Conservation (phyloP, 2,797 vertebrate genomes). For the Ctenosaura bakeri region DNA sequence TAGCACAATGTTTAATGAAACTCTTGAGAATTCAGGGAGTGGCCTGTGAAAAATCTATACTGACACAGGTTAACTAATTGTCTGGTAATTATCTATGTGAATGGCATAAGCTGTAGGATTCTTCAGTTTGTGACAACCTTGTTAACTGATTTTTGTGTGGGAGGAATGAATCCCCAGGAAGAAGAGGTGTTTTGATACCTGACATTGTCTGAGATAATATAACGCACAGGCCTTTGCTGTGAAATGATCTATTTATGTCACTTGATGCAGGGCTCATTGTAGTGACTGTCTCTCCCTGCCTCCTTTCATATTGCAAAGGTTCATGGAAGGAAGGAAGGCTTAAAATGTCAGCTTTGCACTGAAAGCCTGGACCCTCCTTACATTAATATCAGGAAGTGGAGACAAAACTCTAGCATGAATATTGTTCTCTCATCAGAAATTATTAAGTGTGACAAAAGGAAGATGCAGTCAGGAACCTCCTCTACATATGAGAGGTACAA, state of each 20-base stretch:
- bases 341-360: conserved; percentile 52
- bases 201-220: conserved; percentile 13
- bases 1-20: conserved; percentile 13
- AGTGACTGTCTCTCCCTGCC: conserved; percentile 30
- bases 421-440: not conserved
- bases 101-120: conserved; percentile 23
- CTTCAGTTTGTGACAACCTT: conserved; percentile 18
- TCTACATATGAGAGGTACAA: not conserved
- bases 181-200: conserved; percentile 4
- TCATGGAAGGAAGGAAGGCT: conserved; percentile 41
- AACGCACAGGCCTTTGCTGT: conserved; percentile 25
- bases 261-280: conserved; percentile 27
- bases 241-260: conserved; percentile 34
- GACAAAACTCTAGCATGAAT: conserved; percentile 4
- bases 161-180: conserved; percentile 45
- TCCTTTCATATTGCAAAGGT: conserved; percentile 3
- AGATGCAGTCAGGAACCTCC: conserved; percentile 46
- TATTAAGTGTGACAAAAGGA: conserved; percentile 44
- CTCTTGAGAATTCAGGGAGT: conserved; percentile 15
- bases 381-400: rapidly evolving
- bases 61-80: conserved; percentile 37
- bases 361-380: not conserved
- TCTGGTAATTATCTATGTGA: conserved; percentile 38
- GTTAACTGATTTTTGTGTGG: conserved; percentile 47
- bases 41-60: conserved; percentile 35